Percentiles rank a stretch among this genome's conserved stretches.
These are phyloP conservation scores for Ophion obscuratus DNA, from an alignment of 2,888 invertebrate genomes.

Conservation along the genomic window DNA sequence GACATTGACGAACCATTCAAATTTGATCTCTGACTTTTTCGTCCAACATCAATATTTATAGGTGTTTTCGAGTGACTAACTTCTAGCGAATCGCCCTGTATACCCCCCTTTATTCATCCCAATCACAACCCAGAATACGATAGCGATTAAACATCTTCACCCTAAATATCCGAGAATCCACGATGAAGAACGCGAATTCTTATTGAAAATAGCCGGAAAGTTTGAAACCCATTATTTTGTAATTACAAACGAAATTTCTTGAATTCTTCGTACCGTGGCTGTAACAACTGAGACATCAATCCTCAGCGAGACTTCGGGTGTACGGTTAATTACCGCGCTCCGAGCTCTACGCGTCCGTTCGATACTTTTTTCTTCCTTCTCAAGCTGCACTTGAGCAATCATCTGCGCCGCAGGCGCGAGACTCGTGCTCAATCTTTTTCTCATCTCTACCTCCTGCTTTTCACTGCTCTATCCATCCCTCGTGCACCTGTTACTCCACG, in stretches of 20 bases:
- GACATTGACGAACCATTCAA: too few relatives aligned
- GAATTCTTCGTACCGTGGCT: background rate
- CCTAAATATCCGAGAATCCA: background rate
- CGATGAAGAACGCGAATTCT: background rate
- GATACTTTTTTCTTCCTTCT: constrained; percentile 6
- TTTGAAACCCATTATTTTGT: background rate
- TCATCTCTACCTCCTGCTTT: constrained; percentile 18
- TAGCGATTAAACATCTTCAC: too few relatives aligned
- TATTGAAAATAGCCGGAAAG: background rate
- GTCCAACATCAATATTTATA: too few relatives aligned
- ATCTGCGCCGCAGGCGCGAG: constrained; percentile 34
- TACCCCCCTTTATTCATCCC: too few relatives aligned
- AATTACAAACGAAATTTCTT: background rate
- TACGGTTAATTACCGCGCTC: constrained; percentile 26
- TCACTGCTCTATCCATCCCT: constrained; percentile 29
- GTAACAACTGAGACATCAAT: constrained; percentile 41
- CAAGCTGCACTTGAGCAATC: constrained; percentile 42
- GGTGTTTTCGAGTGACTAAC: too few relatives aligned
- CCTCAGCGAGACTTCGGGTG: constrained; percentile 28
- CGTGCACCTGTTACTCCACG: constrained; percentile 57
- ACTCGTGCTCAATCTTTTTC: constrained; percentile 45
- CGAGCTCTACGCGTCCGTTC: constrained; percentile 5
- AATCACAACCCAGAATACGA: too few relatives aligned
- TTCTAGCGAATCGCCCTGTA: too few relatives aligned
- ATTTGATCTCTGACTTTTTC: too few relatives aligned